Conservation (phyloP, 2,797 vertebrate genomes). For the Phataginus tricuspis region DNA sequence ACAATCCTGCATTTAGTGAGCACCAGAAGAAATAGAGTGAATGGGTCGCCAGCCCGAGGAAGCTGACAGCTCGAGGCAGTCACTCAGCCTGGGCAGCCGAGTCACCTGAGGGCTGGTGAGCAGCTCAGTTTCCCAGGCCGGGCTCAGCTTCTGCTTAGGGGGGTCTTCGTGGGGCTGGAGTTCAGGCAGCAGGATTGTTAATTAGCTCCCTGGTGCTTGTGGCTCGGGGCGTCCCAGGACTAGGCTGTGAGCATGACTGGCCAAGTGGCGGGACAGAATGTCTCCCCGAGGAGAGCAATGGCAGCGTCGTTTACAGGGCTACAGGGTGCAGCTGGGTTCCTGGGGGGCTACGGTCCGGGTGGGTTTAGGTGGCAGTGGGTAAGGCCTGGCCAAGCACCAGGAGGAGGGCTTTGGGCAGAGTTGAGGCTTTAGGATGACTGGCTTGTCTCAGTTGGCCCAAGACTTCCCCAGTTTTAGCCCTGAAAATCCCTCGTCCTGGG, state of each 20-base stretch:
- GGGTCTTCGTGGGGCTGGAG: not conserved
- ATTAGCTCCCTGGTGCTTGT: too few relatives aligned
- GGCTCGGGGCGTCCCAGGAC: not conserved
- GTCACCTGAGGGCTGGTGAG: not conserved
- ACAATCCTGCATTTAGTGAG: not conserved
- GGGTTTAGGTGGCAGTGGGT: not conserved
- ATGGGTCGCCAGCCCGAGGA: not conserved
- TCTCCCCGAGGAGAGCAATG: not conserved
- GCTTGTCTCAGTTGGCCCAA: not conserved
- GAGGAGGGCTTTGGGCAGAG: not conserved
- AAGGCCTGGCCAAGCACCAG: not conserved
- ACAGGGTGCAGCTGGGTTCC: not conserved
- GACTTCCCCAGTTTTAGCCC: not conserved
- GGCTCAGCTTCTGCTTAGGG: not conserved
- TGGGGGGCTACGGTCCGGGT: not conserved
- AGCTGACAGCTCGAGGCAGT: not conserved
- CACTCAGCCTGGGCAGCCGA: not conserved
- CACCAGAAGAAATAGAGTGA: not conserved
- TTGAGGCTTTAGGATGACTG: not conserved
- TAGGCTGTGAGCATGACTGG: not conserved
- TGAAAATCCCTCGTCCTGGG: not conserved
- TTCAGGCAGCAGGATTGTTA: not conserved
- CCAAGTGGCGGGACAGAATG: not conserved
- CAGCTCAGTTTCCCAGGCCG: not conserved
- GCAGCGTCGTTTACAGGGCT: not conserved